Base-by-base conservation (phyloP, 2,888 invertebrate genomes). In the Pandemis corylana region DNA sequence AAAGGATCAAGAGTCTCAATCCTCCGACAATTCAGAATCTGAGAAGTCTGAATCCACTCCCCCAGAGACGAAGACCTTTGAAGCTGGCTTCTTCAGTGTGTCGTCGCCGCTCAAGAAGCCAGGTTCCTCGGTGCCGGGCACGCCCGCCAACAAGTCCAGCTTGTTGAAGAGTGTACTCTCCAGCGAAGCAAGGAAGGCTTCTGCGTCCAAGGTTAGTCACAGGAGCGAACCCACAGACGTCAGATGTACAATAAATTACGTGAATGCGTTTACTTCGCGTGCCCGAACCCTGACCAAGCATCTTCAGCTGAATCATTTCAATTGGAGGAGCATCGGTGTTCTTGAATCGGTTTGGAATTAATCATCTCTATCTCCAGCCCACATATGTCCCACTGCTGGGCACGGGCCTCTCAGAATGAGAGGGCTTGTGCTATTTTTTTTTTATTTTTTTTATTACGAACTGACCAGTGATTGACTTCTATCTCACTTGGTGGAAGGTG, bases 31-130 rank as follows among this genome's bases (percentile, higher is more conserved):
- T 0, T 49, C 74, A 1, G 42, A 62, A 5, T 64, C 66, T 0
- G 53, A 79, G 0, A 28, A 28, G 0, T 64, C 71, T 5, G 67
- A 62, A 20, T 5, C 66, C 0, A 13, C 69, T 0, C 63, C 71
- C 6, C 42, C 49, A 5, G 78, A 78, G n/a, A 83, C 80, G 56
- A 90, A 91, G 80, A 90, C 90, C 0, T 94, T 95, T 78, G 91
- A 94, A 13, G 94, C 90, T 0, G 94, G 94, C 0, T 95, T 94
- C 87, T 94, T 94, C 87, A 79, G 82, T 74, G 90, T 94, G 59
- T 80, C 78, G 56, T 94, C 94, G 0, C 95, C 94, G 4, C 86
- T 91, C n/a, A 89, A 87, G 13, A 79, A 83, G 9, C 83, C 84
- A 4, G 78, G 78, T 1, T 51, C 79, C 3, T 72, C 71, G 72